phyloP scores from a whole-genome alignment of 2,797 vertebrate species.

The Phoeniculus purpureus region DNA sequence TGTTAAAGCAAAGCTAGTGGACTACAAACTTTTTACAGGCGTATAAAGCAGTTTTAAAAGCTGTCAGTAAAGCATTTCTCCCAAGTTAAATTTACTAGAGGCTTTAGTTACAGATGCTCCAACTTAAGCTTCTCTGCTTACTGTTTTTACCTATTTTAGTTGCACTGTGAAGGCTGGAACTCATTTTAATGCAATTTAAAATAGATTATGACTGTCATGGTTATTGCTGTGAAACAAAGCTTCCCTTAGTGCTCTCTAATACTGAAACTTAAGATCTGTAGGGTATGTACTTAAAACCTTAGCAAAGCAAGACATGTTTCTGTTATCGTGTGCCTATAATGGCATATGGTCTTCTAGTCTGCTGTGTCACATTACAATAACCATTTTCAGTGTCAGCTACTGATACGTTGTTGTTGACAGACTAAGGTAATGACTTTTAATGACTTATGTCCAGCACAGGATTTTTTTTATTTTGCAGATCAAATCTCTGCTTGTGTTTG shows the following conservation, averaged over 20 bases:
- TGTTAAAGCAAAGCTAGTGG: neutral
- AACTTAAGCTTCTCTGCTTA: neutral
- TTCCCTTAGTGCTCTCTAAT: neutral
- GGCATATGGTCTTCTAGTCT: neutral
- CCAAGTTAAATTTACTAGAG: neutral
- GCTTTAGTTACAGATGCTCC: neutral
- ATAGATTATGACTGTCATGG: neutral
- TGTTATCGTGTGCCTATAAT: neutral
- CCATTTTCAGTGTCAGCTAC: neutral
- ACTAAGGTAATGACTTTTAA: neutral
- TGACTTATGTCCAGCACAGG: neutral
- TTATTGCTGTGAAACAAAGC: neutral
- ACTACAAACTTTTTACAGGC: neutral
- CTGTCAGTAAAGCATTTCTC: neutral
- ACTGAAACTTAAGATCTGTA: neutral
- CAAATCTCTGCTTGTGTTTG: neutral
- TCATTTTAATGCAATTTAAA: neutral
- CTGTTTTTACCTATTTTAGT: neutral
- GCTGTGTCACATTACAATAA: neutral
- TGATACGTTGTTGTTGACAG: neutral
- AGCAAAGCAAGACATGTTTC: fast-evolving
- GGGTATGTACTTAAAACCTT: neutral
- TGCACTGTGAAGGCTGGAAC: neutral
- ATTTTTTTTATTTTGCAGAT: neutral
- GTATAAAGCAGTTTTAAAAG: neutral